These are phyloP conservation scores for Candoia aspera DNA, from an alignment of 2,113 vertebrate species.

Conservation along the genomic window DNA sequence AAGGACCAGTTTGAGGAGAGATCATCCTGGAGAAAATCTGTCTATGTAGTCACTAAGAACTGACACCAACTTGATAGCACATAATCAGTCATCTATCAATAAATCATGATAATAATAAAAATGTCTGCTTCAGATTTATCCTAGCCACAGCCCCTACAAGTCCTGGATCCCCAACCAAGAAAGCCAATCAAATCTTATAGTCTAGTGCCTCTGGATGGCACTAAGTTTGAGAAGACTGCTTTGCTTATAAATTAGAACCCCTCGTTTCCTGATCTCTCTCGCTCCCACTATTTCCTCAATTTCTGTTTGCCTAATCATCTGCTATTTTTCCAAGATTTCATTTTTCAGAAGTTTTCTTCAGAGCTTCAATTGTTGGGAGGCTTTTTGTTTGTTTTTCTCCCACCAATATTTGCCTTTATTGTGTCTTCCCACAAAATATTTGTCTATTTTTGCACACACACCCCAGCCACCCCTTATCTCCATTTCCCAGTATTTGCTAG, in stretches of 20 bases:
- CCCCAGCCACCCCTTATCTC: constrained; percentile 21
- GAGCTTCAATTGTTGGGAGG: constrained; percentile 27
- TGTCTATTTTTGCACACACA: constrained; percentile 16
- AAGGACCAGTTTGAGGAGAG: neutral
- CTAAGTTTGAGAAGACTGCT: neutral
- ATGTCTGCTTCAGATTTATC: neutral
- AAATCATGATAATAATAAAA: neutral
- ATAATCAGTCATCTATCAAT: neutral
- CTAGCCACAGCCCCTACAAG: neutral
- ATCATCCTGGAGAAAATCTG: neutral
- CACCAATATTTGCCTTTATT: constrained; percentile 23
- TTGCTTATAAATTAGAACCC: constrained; percentile 17
- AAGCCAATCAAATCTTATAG: neutral
- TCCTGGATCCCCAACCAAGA: neutral
- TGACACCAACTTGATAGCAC: neutral
- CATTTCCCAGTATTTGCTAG: constrained; percentile 42
- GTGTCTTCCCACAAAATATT: constrained; percentile 32
- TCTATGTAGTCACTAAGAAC: neutral
- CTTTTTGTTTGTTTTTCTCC: constrained; percentile 23
- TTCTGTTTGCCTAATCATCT: constrained; percentile 38
- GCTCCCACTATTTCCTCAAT: neutral
- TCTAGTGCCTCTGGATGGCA: neutral
- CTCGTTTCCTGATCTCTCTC: constrained; percentile 4
- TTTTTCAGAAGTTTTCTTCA: constrained; percentile 48
- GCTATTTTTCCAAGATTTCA: constrained; percentile 34